A percentile compares a stretch with the other conserved stretches of the same genome.
phyloP scores from a whole-genome alignment of 2,113 vertebrate species.

The Ciconia maguari region DNA sequence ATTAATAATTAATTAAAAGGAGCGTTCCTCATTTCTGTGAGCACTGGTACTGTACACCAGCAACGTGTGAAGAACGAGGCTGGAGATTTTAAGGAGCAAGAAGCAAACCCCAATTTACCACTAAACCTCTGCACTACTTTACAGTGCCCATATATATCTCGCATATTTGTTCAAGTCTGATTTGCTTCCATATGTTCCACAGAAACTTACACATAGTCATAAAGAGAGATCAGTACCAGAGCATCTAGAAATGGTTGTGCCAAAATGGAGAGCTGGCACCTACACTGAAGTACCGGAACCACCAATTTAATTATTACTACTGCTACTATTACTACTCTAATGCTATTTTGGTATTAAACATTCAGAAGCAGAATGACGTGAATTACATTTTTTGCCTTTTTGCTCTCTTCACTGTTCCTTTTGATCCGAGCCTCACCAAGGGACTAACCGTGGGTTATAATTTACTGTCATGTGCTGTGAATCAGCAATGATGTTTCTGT shows the following conservation, averaged over 20 bases:
- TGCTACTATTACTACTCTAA: neutral
- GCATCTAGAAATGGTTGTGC: neutral
- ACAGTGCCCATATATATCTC: neutral
- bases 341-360: neutral
- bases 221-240: neutral
- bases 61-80: rapidly evolving
- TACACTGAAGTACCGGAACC: neutral
- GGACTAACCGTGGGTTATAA: neutral
- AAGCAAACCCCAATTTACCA: neutral
- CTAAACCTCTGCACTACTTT: neutral
- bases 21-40: neutral
- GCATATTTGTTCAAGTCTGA: neutral
- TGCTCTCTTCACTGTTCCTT: neutral
- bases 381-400: neutral
- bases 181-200: neutral
- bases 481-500: neutral
- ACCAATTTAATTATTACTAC: neutral
- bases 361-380: rapidly evolving
- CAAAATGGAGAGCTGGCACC: neutral
- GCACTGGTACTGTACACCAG: neutral
- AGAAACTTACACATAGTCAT: neutral
- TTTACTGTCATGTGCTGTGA: neutral
- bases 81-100: neutral
- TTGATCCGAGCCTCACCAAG: neutral
- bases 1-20: neutral